Evolutionary conservation across 1,140 invertebrate species (phyloP), one percentile per base, ranked within the genome.

Genomic region (Pseudoatta argentina): DNA sequence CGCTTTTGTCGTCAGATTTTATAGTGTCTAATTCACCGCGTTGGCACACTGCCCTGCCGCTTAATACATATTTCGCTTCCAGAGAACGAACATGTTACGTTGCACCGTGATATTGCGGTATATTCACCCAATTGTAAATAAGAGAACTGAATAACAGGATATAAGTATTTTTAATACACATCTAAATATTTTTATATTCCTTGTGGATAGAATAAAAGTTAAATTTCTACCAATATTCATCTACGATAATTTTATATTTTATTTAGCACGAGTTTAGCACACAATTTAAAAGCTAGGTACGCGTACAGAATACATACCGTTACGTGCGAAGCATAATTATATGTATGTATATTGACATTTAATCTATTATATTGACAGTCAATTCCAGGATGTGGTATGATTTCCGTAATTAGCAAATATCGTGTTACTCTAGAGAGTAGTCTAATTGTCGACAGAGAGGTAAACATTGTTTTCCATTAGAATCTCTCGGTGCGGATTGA

Each of bases 391-490:
- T 61, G 27, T 14, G 59, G 6, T 48, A 24, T 1, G 21, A 61
- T 61, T 61, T 30, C 10, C 12, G 7, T 7, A 71, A 81, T 44
- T 81, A 44, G 53, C 16, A 71, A 81, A 72, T 71, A 69, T 81
- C 21, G 4, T 39, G 16, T 48, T 81, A 48, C 21, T 21, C 21
- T 21, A 66, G 61, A 21, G 27, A 66, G 14, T 51, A 8, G 18
- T 57, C 14, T 61, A 61, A 78, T 66, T 39, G 18, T 30, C 18
- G 24, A 14, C 1, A 18, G 18, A 18, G 18, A 75, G 39, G 24
- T 16, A 78, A 78, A 78, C 39, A 78, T 82, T 82, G n/a, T 63
- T 83, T 73, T 75, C 34, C 34, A 81, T 72, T 57, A 72, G 30
- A 14, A 57, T 81, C 66, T 71, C 64, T 81, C 51, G 30, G 30